A percentile compares a stretch with the other conserved stretches of the same genome.
Conservation (phyloP, 2,113 vertebrate species). For the Gymnorhina tibicen region DNA sequence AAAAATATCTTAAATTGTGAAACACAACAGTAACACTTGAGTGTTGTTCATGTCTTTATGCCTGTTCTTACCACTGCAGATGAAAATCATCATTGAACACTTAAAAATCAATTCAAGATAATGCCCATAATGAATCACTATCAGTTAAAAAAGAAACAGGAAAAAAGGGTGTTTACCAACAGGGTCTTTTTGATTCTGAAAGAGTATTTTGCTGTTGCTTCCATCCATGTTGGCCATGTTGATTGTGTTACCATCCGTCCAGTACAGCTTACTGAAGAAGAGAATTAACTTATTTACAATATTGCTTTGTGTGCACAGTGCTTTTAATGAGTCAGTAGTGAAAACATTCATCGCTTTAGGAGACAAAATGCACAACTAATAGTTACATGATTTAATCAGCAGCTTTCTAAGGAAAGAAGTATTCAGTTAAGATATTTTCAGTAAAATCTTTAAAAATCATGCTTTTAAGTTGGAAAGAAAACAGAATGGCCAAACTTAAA, state of each 20-base stretch:
- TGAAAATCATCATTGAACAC: background rate
- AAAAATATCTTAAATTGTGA: background rate
- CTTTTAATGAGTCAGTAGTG: background rate
- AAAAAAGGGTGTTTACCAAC: constrained; percentile 78
- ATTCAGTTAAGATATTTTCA: background rate
- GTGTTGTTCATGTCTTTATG: background rate
- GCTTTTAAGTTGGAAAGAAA: background rate
- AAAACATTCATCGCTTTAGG: background rate
- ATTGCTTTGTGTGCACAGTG: background rate
- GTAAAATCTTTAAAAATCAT: background rate
- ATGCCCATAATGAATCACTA: background rate
- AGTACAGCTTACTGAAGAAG: constrained; percentile 88
- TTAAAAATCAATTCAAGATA: background rate
- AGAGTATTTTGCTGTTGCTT: constrained; percentile 96
- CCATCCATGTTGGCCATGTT: constrained; percentile 99
- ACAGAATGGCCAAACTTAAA: background rate
- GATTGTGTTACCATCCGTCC: constrained; percentile 96
- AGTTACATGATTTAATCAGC: background rate
- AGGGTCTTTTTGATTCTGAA: constrained; percentile 95
- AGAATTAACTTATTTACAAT: background rate
- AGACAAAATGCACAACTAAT: background rate
- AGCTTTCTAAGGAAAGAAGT: background rate
- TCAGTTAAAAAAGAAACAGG: background rate
- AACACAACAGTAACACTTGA: background rate
- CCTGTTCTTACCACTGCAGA: background rate